Conservation (phyloP, 2,888 invertebrate species). For the Eupeodes latifasciatus region DNA sequence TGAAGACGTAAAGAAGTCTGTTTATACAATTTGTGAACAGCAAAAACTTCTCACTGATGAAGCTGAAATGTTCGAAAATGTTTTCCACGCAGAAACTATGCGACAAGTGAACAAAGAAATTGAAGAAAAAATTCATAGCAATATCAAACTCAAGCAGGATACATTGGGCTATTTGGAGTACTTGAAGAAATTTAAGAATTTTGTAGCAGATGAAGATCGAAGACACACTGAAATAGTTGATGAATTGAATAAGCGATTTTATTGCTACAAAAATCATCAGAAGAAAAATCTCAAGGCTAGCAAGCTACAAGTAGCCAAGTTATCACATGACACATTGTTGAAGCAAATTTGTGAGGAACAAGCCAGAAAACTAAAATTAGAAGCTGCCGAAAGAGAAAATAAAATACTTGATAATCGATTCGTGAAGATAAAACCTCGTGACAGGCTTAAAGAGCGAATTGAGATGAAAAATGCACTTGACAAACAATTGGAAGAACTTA, state of each 20-base stretch:
- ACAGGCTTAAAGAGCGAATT: slow-evolving; percentile 76
- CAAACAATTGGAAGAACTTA: slow-evolving; percentile 79
- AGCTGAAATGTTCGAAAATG: slow-evolving; percentile 77
- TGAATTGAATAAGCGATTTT: slow-evolving; percentile 77
- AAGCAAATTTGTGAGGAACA: slow-evolving; percentile 81
- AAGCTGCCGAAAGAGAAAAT: slow-evolving; percentile 79
- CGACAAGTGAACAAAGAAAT: slow-evolving; percentile 78
- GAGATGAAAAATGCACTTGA: slow-evolving; percentile 78
- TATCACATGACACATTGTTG: slow-evolving; percentile 78
- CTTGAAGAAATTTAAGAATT: slow-evolving; percentile 78
- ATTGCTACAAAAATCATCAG: slow-evolving; percentile 77
- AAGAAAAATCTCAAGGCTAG: slow-evolving; percentile 76
- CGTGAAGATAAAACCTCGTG: slow-evolving; percentile 76
- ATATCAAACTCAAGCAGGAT: slow-evolving; percentile 77
- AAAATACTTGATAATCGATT: slow-evolving; percentile 81
- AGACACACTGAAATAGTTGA: slow-evolving; percentile 78
- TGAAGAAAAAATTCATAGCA: slow-evolving; percentile 65
- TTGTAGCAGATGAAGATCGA: slow-evolving; percentile 79
- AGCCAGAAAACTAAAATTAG: slow-evolving; percentile 78
- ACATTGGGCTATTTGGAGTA: slow-evolving; percentile 80
- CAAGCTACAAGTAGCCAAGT: slow-evolving; percentile 79
- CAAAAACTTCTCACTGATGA: slow-evolving; percentile 78
- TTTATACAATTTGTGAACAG: slow-evolving; percentile 77
- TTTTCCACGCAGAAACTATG: slow-evolving; percentile 78
- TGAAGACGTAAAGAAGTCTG: slow-evolving; percentile 32